Conservation (phyloP, 2,888 invertebrate genomes). For the Zaprionus obscuricornis region DNA sequence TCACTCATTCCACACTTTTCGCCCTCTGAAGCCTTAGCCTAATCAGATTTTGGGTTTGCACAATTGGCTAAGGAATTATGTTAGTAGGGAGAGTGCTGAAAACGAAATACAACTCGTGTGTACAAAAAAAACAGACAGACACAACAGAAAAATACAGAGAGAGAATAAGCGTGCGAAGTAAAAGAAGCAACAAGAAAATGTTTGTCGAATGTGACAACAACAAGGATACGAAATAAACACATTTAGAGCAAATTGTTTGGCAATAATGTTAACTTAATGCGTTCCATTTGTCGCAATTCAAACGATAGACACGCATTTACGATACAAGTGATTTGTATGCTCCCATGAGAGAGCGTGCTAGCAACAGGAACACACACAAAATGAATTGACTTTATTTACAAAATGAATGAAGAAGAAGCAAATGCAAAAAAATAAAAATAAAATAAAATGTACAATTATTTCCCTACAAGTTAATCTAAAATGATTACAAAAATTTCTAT, state of each 20-base stretch:
- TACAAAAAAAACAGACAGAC: not conserved
- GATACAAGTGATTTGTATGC: conserved; percentile 62
- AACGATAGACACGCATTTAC: conserved; percentile 66
- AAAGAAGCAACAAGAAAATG: conserved; percentile 17
- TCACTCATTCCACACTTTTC: too few relatives aligned
- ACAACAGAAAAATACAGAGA: conserved; percentile 25
- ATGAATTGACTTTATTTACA: not conserved
- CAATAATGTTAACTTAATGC: conserved; percentile 77
- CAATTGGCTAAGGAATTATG: conserved; percentile 70
- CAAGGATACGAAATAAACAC: conserved; percentile 70
- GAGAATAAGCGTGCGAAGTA: conserved; percentile 7
- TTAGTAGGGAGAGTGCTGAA: too few relatives aligned
- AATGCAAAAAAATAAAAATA: too few relatives aligned
- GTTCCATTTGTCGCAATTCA: conserved; percentile 76
- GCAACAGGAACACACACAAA: conserved; percentile 1
- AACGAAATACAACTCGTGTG: too few relatives aligned
- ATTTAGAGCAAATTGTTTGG: conserved; percentile 76
- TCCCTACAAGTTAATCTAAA: too few relatives aligned
- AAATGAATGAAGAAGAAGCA: too few relatives aligned
- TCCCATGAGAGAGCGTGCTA: conserved; percentile 39
- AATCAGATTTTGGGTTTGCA: conserved; percentile 73
- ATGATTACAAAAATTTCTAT: not conserved
- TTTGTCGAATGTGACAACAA: conserved; percentile 50
- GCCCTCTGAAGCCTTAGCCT: conserved; percentile 44
- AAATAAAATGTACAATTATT: too few relatives aligned